Conservation (phyloP, 92 coral and sea anemone species). For the Micromussa lordhowensis region DNA sequence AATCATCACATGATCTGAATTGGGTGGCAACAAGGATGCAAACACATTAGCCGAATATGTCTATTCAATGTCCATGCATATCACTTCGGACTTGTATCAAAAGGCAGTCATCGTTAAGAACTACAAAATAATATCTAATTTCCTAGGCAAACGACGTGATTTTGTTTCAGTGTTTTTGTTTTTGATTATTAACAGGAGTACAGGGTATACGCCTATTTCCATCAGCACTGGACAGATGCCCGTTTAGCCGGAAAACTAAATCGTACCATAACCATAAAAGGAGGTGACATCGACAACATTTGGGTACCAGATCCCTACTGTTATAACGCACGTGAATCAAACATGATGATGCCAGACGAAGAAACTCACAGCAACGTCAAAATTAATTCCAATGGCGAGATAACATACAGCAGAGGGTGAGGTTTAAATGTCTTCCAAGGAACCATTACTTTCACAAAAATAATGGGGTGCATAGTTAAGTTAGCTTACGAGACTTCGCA, state of each 20-base stretch:
- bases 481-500: too few species aligned
- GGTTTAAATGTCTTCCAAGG: neutral
- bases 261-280: constrained; percentile 60
- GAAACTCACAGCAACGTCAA: constrained; percentile 72
- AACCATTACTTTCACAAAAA: too few species aligned
- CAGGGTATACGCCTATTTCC: constrained; percentile 61
- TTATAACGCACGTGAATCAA: constrained; percentile 76
- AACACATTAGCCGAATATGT: too few species aligned
- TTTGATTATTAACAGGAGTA: constrained; percentile 45
- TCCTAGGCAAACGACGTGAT: neutral
- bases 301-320: constrained; percentile 86
- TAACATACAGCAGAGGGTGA: constrained; percentile 73
- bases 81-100: too few species aligned
- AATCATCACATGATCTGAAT: too few species aligned
- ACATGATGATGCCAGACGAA: constrained; percentile 68
- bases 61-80: too few species aligned
- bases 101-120: neutral
- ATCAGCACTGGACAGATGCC: constrained; percentile 64
- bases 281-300: constrained; percentile 52
- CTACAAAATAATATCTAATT: neutral
- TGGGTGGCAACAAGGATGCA: too few species aligned
- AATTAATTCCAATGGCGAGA: constrained; percentile 48
- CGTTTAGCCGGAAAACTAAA: constrained; percentile 70
- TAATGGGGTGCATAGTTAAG: too few species aligned
- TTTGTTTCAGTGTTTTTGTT: neutral